Conservation (phyloP, 2,113 vertebrate species). For the Tragelaphus strepsiceros region DNA sequence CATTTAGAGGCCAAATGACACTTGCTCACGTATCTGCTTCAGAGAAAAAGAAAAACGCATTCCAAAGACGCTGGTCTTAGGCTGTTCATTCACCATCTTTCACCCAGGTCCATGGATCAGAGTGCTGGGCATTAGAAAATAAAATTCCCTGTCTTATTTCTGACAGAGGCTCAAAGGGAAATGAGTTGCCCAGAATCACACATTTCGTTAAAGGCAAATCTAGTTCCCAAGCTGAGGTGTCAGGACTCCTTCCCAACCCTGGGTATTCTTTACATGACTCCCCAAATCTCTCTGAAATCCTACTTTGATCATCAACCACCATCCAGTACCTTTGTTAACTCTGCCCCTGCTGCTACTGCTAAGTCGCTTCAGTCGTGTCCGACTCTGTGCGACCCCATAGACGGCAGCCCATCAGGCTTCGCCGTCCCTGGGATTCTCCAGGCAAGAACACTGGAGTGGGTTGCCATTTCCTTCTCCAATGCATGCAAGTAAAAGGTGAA, state of each 20-base stretch:
- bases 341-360: neutral
- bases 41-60: neutral
- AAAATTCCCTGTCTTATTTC: neutral
- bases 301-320: neutral
- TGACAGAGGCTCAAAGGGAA: neutral
- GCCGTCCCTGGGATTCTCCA: too few relatives aligned
- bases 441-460: too few relatives aligned
- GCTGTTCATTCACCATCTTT: neutral
- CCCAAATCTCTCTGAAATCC: neutral
- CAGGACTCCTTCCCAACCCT: neutral
- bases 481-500: too few relatives aligned
- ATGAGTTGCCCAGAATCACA: neutral
- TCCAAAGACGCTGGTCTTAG: neutral
- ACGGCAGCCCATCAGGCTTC: too few relatives aligned
- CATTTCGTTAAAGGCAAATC: neutral
- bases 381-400: too few relatives aligned
- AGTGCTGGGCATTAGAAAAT: neutral
- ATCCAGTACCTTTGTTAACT: neutral
- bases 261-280: neutral
- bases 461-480: too few relatives aligned
- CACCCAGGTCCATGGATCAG: neutral
- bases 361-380: too few relatives aligned
- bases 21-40: neutral
- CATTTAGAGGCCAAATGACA: neutral
- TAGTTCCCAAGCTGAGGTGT: neutral